Percentiles rank a stretch among this genome's conserved stretches.
Conservation (phyloP, 2,797 vertebrate species). For the Pipistrellus pipistrellus region DNA sequence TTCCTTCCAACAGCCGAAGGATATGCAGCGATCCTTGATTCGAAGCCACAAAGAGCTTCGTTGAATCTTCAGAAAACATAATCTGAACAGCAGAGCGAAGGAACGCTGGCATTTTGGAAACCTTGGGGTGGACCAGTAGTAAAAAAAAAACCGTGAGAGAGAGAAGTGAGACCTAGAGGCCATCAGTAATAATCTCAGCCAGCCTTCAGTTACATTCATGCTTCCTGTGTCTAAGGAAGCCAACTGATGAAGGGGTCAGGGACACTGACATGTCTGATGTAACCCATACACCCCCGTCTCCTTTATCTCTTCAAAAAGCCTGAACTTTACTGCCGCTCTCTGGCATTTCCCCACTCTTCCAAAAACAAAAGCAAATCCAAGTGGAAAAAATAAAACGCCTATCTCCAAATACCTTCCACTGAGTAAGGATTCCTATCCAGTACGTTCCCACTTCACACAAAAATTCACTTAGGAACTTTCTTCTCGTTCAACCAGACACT, state of each 20-base stretch:
- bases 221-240: background rate
- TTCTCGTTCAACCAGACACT: background rate
- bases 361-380: slow-evolving; percentile 29
- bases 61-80: slow-evolving; percentile 94
- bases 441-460: background rate
- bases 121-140: slow-evolving; percentile 81
- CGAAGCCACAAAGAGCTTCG: slow-evolving; percentile 92
- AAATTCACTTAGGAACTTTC: background rate
- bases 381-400: background rate
- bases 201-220: background rate
- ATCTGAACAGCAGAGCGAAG: slow-evolving; percentile 91
- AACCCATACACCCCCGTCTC: background rate
- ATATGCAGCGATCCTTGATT: slow-evolving; percentile 90
- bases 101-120: slow-evolving; percentile 91
- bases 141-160: background rate
- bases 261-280: background rate
- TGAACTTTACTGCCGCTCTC: background rate
- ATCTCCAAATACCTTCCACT: background rate
- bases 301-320: background rate
- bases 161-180: background rate
- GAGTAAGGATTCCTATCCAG: background rate
- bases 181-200: background rate
- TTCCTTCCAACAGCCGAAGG: slow-evolving; percentile 88
- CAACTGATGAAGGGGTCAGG: background rate
- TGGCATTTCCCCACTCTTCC: background rate